phyloP scores from a whole-genome alignment of 2,113 vertebrate species.

The Sciurus niger region DNA sequence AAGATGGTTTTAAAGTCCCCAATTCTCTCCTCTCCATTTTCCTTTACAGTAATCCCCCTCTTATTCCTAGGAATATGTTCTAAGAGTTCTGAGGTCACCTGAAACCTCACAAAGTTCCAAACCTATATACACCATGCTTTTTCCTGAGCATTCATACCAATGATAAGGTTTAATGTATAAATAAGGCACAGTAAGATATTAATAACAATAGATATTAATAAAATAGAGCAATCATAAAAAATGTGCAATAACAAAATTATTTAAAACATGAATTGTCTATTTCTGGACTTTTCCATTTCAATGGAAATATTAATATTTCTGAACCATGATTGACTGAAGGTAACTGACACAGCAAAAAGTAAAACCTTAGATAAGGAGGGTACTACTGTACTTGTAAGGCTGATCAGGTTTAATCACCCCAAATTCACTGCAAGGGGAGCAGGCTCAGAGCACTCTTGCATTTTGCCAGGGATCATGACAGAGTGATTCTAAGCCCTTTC shows the following conservation, averaged over 20 bases:
- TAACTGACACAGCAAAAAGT: background rate
- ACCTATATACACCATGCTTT: background rate
- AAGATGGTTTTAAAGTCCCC: background rate
- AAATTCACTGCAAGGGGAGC: background rate
- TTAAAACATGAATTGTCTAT: background rate
- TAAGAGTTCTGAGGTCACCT: background rate
- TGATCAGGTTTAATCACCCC: background rate
- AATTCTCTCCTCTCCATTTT: background rate
- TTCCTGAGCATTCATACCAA: background rate
- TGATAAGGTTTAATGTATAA: background rate
- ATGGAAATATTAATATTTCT: background rate
- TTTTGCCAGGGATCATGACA: background rate
- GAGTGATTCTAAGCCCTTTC: background rate
- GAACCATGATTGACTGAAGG: background rate
- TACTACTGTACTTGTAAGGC: background rate
- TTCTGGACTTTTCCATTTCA: background rate
- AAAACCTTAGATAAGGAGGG: background rate
- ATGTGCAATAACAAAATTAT: background rate
- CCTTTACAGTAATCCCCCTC: background rate
- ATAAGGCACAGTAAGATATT: background rate
- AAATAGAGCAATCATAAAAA: background rate
- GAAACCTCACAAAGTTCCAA: background rate
- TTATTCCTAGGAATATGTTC: background rate
- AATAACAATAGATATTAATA: background rate
- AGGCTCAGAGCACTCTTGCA: background rate